Base-by-base conservation (phyloP, 2,888 invertebrate genomes). In the Carabus problematicus region DNA sequence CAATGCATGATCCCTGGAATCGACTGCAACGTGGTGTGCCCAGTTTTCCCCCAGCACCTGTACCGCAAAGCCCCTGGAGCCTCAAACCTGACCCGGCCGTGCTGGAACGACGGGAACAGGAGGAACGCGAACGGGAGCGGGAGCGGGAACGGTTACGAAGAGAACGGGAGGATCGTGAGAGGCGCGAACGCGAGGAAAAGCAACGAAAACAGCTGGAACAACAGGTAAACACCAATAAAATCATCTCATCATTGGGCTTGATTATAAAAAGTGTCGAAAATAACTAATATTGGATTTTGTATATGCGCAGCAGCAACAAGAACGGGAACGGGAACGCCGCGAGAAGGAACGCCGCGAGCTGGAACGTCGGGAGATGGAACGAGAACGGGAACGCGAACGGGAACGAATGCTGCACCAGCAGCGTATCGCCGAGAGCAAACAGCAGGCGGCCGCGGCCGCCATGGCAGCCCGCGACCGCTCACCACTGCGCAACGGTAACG, bases 401-500 rank as follows among this genome's bases (percentile, higher is more conserved):
- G 86, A 87, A 79, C 83, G 90, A 1, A 83, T 88, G 74, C 83
- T 90, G 70, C 87, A 89, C 80, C 79, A 85, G 60, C 85, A 84
- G 72, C 80, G 86, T 59, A 76, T 87, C 64, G 85, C 82, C 66
- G 82, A 81, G 72, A 83, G 82, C 73, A 80, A 83, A 43, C 85
- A 85, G 77, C 78, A 84, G 72, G 76, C 58, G 71, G 73, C 67
- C 80, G 77, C 73, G 81, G 72, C 78, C 77, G 76, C 81, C 74
- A 75, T 82, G 70, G 47, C 70, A 11, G 61, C 71, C 72, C 79
- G 90, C 3, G 90, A 90, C 72, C 85, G 94, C 61, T 93, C 93
- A 6, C 94, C 94, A 3, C 82, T 93, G 64, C 85, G 93, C 39
- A 92, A 91, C 78, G 91, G 91, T 7, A 79, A 81, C 64, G 82